Conservation (phyloP, 1,140 invertebrate species). For the Stegodyphus mimosarum region DNA sequence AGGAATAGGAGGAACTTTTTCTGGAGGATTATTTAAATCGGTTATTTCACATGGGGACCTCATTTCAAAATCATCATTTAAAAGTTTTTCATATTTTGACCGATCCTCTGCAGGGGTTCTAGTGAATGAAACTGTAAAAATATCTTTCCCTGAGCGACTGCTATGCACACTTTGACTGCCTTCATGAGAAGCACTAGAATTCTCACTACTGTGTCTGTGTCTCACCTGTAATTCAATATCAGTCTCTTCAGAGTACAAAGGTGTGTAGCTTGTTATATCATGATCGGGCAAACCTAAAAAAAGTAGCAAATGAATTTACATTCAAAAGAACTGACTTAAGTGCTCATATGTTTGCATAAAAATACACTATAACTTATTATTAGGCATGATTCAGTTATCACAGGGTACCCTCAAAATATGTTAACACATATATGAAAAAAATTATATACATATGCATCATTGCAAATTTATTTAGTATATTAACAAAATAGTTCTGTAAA, state of each 20-base stretch:
- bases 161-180: slow-evolving; percentile 61
- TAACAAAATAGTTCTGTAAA: too few relatives aligned
- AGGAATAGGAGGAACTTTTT: slow-evolving; percentile 33
- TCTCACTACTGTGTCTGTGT: slow-evolving; percentile 62
- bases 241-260: slow-evolving; percentile 54
- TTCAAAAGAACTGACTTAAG: too few relatives aligned
- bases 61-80: slow-evolving; percentile 63
- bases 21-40: slow-evolving; percentile 27
- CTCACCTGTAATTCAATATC: slow-evolving; percentile 45
- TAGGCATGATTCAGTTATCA: too few relatives aligned
- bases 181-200: slow-evolving; percentile 63
- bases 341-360: too few relatives aligned
- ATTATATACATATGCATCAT: too few relatives aligned
- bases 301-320: neutral
- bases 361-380: too few relatives aligned
- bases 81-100: slow-evolving; percentile 83
- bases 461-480: too few relatives aligned
- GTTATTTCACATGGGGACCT: slow-evolving; percentile 66
- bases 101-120: slow-evolving; percentile 77
- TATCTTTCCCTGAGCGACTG: slow-evolving; percentile 61
- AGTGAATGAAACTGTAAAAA: slow-evolving; percentile 71
- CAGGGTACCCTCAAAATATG: too few relatives aligned
- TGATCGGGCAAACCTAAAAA: slow-evolving; percentile 45
- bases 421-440: too few relatives aligned
- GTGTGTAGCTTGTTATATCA: slow-evolving; percentile 59